Conservation (phyloP, 2,113 vertebrate species). For the Colossoma macropomum region DNA sequence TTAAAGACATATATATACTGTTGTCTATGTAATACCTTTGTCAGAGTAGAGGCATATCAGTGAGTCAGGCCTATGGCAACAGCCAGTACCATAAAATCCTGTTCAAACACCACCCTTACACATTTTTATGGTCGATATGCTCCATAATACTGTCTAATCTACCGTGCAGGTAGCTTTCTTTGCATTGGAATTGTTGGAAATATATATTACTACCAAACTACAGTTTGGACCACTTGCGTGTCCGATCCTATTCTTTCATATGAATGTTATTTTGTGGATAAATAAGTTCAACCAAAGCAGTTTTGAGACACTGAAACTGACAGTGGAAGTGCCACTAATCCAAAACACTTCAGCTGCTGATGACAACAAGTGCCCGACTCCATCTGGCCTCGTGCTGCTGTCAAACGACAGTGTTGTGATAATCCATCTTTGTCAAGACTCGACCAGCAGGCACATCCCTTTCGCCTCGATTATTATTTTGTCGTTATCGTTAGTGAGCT, state of each 20-base stretch:
- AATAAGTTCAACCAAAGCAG: background rate
- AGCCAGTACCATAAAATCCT: background rate
- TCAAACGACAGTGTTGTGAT: background rate
- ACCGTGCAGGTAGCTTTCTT: background rate
- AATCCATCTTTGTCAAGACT: background rate
- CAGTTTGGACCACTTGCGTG: background rate
- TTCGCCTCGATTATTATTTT: background rate
- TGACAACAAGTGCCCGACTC: slow-evolving; percentile 1
- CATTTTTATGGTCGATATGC: background rate
- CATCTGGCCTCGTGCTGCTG: background rate
- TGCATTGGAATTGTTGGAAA: background rate
- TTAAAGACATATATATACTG: background rate
- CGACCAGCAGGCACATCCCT: background rate
- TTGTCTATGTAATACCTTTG: background rate
- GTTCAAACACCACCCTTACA: background rate
- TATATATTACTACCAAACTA: background rate
- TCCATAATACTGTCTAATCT: background rate
- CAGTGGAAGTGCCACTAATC: background rate
- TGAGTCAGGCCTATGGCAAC: background rate
- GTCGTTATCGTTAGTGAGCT: background rate
- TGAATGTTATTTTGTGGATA: background rate
- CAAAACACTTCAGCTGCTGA: background rate
- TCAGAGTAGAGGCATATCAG: background rate
- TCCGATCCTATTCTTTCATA: background rate
- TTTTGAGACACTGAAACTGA: background rate